A percentile compares a stretch with the other conserved stretches of the same genome.
These are phyloP conservation scores for Siniperca knerii DNA, from an alignment of 2,113 vertebrate species.

Conservation along the genomic window DNA sequence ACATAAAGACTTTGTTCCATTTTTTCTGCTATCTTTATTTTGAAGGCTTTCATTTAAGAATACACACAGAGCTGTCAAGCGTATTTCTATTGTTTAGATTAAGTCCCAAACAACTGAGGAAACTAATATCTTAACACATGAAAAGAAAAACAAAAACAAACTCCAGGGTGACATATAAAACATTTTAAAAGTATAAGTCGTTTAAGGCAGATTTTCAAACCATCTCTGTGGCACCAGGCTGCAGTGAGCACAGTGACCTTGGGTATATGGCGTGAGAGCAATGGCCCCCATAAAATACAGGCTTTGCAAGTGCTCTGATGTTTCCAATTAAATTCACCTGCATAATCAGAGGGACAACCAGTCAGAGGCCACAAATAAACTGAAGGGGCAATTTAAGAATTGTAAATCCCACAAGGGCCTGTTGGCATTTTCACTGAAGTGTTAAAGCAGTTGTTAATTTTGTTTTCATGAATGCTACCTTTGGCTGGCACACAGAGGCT, in stretches of 20 bases:
- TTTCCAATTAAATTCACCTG: constrained; percentile 81
- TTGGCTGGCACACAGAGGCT: constrained; percentile 71
- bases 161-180: constrained; percentile 15
- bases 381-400: constrained; percentile 71
- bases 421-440: constrained; percentile 78
- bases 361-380: constrained; percentile 76
- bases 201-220: constrained; percentile 12
- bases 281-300: constrained; percentile 60
- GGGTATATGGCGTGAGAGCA: constrained; percentile 76
- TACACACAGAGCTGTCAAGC: constrained; percentile 58
- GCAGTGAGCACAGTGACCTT: constrained; percentile 28
- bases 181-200: not conserved
- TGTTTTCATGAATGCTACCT: constrained; percentile 78
- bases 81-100: constrained; percentile 41
- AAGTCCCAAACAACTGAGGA: constrained; percentile 41
- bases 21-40: constrained; percentile 16
- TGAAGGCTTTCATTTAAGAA: constrained; percentile 38
- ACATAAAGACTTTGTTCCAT: constrained; percentile 35
- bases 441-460: constrained; percentile 77
- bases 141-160: constrained; percentile 48
- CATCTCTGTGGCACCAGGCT: not conserved
- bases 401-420: constrained; percentile 73
- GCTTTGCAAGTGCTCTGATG: constrained; percentile 61
- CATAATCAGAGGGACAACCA: constrained; percentile 74
- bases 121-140: constrained; percentile 26